Conservation (phyloP, 2,113 vertebrate genomes). For the Pseudorectes ferrugineus region DNA sequence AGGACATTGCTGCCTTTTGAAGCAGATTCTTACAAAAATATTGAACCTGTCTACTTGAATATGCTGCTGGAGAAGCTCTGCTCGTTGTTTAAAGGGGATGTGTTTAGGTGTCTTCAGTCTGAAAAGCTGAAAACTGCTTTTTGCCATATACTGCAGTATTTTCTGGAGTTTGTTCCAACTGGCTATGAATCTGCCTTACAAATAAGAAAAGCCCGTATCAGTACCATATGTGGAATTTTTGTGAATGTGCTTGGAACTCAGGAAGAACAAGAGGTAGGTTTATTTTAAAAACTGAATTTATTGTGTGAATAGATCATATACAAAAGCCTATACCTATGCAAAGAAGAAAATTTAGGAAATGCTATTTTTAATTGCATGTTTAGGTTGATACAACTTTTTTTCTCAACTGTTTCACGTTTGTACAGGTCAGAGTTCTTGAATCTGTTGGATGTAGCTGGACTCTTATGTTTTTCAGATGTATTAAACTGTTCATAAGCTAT, state of each 20-base stretch:
- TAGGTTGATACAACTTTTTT: not conserved
- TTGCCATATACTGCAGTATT: constrained; percentile 84
- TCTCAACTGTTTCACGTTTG: not conserved
- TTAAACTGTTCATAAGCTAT: not conserved
- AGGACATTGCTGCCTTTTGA: constrained; percentile 77
- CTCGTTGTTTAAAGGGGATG: constrained; percentile 71
- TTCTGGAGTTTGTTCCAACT: constrained; percentile 77
- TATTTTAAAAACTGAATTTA: not conserved
- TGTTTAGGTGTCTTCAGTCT: constrained; percentile 66
- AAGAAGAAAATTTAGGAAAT: not conserved
- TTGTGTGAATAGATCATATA: not conserved
- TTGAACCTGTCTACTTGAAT: constrained; percentile 86
- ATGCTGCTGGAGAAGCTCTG: constrained; percentile 85
- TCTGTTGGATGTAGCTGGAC: not conserved
- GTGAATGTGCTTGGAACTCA: constrained; percentile 78
- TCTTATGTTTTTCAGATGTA: not conserved
- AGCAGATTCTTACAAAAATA: constrained; percentile 58
- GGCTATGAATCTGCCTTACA: constrained; percentile 80
- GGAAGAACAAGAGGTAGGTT: constrained; percentile 77
- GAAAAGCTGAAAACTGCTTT: constrained; percentile 78
- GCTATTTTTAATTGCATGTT: not conserved
- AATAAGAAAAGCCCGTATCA: constrained; percentile 76
- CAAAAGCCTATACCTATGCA: not conserved
- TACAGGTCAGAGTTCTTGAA: not conserved
- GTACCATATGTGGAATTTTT: constrained; percentile 78